A percentile compares a stretch with the other conserved stretches of the same genome.
Conservation (phyloP, 2,113 vertebrate genomes). For the Malurus alboscapulatus region DNA sequence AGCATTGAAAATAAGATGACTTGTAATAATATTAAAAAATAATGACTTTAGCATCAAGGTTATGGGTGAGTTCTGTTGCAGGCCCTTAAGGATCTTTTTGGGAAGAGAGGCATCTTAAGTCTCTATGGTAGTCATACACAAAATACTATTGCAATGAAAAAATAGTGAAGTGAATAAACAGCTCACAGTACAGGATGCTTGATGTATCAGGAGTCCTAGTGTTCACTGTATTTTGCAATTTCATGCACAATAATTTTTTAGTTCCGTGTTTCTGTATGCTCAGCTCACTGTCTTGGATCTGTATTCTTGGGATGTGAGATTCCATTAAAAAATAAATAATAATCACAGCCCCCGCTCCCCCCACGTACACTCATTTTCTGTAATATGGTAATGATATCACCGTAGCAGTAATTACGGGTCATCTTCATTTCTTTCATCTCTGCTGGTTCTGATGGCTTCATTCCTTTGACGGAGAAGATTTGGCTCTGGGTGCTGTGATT, state of each 20-base stretch:
- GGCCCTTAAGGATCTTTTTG: not conserved
- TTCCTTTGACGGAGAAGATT: slow-evolving; percentile 83
- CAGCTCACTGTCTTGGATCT: slow-evolving; percentile 59
- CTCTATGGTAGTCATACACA: slow-evolving; percentile 20
- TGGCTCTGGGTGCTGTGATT: slow-evolving; percentile 83
- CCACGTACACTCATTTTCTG: slow-evolving; percentile 72
- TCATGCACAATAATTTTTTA: slow-evolving; percentile 52
- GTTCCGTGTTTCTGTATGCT: slow-evolving; percentile 60
- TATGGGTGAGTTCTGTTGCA: slow-evolving; percentile 40
- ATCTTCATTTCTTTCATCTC: slow-evolving; percentile 87
- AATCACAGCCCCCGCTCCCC: slow-evolving; percentile 63
- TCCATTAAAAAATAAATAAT: slow-evolving; percentile 80
- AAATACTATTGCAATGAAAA: slow-evolving; percentile 43
- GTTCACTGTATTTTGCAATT: slow-evolving; percentile 61
- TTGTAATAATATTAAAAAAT: slow-evolving; percentile 40
- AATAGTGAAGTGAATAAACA: slow-evolving; percentile 40
- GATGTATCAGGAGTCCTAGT: slow-evolving; percentile 14
- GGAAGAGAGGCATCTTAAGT: slow-evolving; percentile 53
- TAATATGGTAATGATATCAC: slow-evolving; percentile 85
- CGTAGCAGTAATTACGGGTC: slow-evolving; percentile 85
- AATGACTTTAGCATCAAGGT: slow-evolving; percentile 21
- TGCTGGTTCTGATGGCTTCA: slow-evolving; percentile 86
- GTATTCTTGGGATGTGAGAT: slow-evolving; percentile 71
- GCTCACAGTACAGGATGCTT: slow-evolving; percentile 11
- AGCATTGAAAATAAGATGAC: slow-evolving; percentile 15